phyloP scores from a whole-genome alignment of 23 tunicate genomes.

The Ciona savignyi region DNA sequence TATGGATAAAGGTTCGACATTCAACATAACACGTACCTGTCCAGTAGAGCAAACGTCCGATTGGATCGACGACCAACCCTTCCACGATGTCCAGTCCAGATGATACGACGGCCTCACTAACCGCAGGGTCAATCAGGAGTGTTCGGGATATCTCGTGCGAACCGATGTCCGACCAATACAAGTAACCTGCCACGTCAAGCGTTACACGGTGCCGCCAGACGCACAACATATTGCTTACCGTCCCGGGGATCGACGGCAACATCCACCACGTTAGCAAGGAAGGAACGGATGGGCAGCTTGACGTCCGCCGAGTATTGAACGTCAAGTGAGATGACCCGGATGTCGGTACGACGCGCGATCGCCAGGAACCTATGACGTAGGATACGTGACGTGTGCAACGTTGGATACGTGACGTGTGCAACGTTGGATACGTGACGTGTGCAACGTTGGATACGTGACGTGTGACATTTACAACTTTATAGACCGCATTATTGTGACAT shows the following conservation, averaged over 20 bases:
- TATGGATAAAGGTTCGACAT: no score
- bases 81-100: slow-evolving; percentile 59
- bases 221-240: slow-evolving; percentile 15
- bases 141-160: slow-evolving; percentile 30
- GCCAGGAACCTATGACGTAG: slow-evolving; percentile 72
- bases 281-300: slow-evolving; percentile 34
- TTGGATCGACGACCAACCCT: slow-evolving; percentile 50
- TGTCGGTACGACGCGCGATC: slow-evolving; percentile 55
- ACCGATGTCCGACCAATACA: slow-evolving; percentile 80
- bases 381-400: background rate
- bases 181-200: slow-evolving; percentile 12
- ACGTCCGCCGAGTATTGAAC: slow-evolving; percentile 75
- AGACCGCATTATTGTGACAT: no score
- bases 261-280: slow-evolving; percentile 61
- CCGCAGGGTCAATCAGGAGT: slow-evolving; percentile 1
- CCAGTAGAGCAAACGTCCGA: slow-evolving; percentile 72
- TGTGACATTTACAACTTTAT: no score
- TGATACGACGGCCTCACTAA: slow-evolving; percentile 26
- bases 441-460: background rate
- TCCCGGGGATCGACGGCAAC: slow-evolving; percentile 69
- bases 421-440: background rate
- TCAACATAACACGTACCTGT: slow-evolving; percentile 53
- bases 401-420: background rate
- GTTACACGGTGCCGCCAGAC: slow-evolving; percentile 6
- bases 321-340: slow-evolving; percentile 64